phyloP scores from a whole-genome alignment of 2,888 invertebrate species.

The Seira musarum region DNA sequence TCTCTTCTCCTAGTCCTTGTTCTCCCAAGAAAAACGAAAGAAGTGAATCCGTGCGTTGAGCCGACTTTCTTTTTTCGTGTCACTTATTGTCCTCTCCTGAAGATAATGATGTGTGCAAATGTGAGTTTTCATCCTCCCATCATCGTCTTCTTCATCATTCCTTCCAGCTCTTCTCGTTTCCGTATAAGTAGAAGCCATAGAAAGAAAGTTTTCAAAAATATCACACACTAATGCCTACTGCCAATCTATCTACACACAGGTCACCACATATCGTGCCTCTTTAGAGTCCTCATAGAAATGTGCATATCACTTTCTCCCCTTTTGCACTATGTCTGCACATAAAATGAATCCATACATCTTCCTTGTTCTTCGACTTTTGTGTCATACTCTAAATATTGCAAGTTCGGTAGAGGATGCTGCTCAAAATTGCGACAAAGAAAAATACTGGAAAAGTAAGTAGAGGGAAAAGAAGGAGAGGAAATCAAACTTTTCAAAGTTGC shows the following conservation, averaged over 20 bases:
- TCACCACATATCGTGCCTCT: not conserved
- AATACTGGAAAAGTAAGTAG: too few species aligned
- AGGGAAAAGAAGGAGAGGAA: constrained; percentile 16
- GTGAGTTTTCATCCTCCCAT: not conserved
- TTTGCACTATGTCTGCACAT: constrained; percentile 8
- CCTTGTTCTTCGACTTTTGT: not conserved
- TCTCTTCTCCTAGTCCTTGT: not conserved
- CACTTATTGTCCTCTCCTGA: constrained; percentile 9
- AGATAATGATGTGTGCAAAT: constrained; percentile 22
- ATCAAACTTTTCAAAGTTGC: constrained; percentile 60
- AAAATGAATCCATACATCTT: not conserved
- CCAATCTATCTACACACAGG: not conserved
- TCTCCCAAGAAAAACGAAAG: not conserved
- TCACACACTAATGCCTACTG: not conserved
- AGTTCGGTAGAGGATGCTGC: not conserved
- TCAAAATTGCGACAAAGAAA: constrained; percentile 12
- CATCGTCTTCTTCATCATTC: constrained; percentile 1
- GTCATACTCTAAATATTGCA: not conserved
- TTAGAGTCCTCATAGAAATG: not conserved
- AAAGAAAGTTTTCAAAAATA: constrained; percentile 1
- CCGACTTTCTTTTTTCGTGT: constrained; percentile 14
- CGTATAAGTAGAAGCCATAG: not conserved
- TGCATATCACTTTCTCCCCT: constrained; percentile 39
- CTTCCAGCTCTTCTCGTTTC: not conserved
- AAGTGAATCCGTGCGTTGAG: constrained; percentile 11